These are phyloP conservation scores for Pecten maximus DNA, from an alignment of 2,888 invertebrate species.

Conservation along the genomic window DNA sequence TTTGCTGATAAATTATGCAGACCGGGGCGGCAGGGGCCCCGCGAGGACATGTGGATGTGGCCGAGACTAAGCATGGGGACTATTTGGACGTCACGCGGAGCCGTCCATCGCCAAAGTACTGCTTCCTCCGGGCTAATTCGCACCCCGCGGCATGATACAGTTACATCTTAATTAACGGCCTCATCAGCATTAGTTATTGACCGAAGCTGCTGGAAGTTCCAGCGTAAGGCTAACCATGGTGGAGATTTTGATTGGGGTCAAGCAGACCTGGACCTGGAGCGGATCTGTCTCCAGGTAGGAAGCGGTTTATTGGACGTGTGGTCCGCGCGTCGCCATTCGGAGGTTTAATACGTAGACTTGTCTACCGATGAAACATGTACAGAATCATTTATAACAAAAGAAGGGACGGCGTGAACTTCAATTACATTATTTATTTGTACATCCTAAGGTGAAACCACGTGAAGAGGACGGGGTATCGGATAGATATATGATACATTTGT, in stretches of 20 bases:
- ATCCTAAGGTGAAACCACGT: neutral
- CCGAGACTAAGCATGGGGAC: neutral
- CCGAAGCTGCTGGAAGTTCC: neutral
- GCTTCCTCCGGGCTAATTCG: neutral
- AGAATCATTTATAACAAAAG: neutral
- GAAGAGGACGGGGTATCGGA: neutral
- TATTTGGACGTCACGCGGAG: neutral
- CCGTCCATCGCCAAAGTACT: neutral
- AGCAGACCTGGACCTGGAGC: slow-evolving; percentile 18
- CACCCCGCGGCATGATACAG: neutral
- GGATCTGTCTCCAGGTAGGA: slow-evolving; percentile 7
- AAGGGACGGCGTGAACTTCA: neutral
- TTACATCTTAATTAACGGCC: slow-evolving; percentile 11
- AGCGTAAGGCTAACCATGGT: neutral
- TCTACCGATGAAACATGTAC: neutral
- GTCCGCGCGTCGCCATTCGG: neutral
- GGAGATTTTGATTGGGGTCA: neutral
- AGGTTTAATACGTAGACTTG: neutral
- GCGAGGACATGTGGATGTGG: neutral
- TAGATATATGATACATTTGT: neutral
- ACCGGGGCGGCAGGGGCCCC: neutral
- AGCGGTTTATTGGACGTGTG: neutral
- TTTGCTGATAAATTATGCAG: slow-evolving; percentile 23
- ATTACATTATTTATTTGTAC: no score
- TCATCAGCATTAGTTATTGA: slow-evolving; percentile 25